Percentiles rank a stretch among this genome's conserved stretches.
Evolutionary conservation across 2,888 invertebrate genomes (phyloP).

Genomic region (Pollenia amentaria): DNA sequence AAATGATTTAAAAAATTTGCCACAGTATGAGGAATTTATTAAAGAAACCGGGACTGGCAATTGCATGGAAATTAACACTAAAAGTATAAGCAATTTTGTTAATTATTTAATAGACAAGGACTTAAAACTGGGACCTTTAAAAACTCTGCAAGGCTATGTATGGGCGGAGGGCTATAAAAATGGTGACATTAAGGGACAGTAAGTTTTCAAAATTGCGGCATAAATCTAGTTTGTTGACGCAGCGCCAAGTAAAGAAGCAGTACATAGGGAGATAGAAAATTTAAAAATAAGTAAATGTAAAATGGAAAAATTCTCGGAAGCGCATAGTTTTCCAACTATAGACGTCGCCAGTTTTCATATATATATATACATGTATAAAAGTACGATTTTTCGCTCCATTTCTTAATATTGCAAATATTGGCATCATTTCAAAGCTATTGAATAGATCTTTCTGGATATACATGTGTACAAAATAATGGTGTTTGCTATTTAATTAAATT

Average conservation of each 20-base stretch:
- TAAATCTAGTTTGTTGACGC: too few species aligned
- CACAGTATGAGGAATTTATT: slow-evolving; percentile 74
- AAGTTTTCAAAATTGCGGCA: slow-evolving; percentile 87
- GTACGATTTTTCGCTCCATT: too few species aligned
- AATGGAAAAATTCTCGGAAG: not conserved
- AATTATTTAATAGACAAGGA: slow-evolving; percentile 93
- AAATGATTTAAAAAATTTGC: slow-evolving; percentile 87
- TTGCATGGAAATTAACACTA: slow-evolving; percentile 1
- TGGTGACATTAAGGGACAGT: slow-evolving; percentile 94
- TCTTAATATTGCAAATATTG: too few species aligned
- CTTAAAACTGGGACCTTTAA: slow-evolving; percentile 91
- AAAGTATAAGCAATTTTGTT: slow-evolving; percentile 86
- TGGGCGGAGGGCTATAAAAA: slow-evolving; percentile 93
- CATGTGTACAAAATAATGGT: too few species aligned
- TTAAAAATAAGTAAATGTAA: not conserved
- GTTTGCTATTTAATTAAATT: too few species aligned
- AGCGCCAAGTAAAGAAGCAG: too few species aligned
- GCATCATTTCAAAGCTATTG: too few species aligned
- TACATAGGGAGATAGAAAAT: too few species aligned
- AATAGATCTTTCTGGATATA: too few species aligned
- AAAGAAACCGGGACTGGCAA: not conserved
- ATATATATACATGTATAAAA: too few species aligned
- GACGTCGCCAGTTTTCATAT: too few species aligned
- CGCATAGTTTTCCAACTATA: not conserved
- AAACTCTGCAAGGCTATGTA: slow-evolving; percentile 95